Evolutionary conservation across 2,797 vertebrate genomes (phyloP).

Genomic region (Syngnathus rostellatus): DNA sequence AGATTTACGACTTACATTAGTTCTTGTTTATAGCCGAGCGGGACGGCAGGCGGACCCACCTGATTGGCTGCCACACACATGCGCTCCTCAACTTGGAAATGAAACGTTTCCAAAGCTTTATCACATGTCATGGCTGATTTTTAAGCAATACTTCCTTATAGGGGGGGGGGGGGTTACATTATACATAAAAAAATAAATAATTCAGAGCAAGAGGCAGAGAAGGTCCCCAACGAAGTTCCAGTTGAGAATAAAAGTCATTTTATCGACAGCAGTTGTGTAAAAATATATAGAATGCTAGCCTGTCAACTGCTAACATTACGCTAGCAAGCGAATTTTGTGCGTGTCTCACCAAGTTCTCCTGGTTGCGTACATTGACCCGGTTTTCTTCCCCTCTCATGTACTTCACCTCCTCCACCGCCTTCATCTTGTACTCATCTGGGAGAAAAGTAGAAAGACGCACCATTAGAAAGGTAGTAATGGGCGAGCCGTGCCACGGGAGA

Average conservation of each 20-base stretch:
- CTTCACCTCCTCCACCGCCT: constrained; percentile 98
- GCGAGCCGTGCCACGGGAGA: neutral
- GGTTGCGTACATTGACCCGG: constrained; percentile 89
- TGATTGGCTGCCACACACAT: neutral
- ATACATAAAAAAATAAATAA: no score
- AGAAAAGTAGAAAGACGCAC: constrained; percentile 12
- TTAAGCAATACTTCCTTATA: neutral
- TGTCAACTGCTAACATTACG: no score
- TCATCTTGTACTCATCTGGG: constrained; percentile 97
- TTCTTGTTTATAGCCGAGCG: neutral
- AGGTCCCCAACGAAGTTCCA: neutral
- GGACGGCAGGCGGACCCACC: neutral
- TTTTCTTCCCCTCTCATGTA: constrained; percentile 98
- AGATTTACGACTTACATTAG: constrained; percentile 4
- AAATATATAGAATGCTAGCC: neutral
- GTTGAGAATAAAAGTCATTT: neutral
- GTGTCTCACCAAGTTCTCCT: constrained; percentile 94
- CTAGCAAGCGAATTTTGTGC: neutral
- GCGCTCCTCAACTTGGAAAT: neutral
- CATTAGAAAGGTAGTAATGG: neutral
- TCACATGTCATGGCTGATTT: neutral
- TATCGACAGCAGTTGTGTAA: no score
- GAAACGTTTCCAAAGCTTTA: neutral
- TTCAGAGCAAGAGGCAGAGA: neutral
- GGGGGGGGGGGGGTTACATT: no score